Conservation (phyloP, 92 coral and sea anemone genomes). For the Meandrina meandrites region DNA sequence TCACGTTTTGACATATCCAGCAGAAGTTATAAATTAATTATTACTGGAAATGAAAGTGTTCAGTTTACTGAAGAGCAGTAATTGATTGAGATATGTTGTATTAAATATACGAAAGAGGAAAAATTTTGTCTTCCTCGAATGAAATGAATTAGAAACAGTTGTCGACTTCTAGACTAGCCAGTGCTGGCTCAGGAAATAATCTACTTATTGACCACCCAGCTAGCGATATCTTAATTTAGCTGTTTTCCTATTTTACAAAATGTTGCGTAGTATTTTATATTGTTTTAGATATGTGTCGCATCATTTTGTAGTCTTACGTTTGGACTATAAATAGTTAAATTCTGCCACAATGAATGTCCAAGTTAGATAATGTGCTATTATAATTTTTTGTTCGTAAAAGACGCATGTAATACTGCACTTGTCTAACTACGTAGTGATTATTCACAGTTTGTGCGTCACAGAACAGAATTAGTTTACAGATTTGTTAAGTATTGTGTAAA, state of each 20-base stretch:
- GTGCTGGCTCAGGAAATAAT: background rate
- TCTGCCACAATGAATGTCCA: background rate
- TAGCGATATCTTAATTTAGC: background rate
- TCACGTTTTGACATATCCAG: background rate
- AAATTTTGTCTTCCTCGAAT: background rate
- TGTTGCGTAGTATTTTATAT: constrained; percentile 14
- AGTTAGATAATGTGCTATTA: background rate
- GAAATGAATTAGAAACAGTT: background rate
- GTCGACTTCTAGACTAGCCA: background rate
- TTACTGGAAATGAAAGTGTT: background rate
- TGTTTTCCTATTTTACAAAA: background rate
- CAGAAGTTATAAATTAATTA: background rate
- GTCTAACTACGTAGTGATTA: constrained; percentile 2
- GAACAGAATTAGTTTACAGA: constrained; percentile 18
- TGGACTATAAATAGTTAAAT: constrained; percentile 22
- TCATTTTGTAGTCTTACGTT: constrained; percentile 16
- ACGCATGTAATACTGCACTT: constrained; percentile 3
- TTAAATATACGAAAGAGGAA: background rate
- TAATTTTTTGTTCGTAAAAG: background rate
- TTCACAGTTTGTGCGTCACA: constrained; percentile 16
- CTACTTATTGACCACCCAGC: background rate
- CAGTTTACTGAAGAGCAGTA: background rate
- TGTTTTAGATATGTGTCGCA: constrained; percentile 15
- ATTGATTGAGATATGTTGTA: background rate
- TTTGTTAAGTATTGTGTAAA: constrained; percentile 39